phyloP scores from a whole-genome alignment of 2,888 invertebrate species.

The Galerucella pusilla region DNA sequence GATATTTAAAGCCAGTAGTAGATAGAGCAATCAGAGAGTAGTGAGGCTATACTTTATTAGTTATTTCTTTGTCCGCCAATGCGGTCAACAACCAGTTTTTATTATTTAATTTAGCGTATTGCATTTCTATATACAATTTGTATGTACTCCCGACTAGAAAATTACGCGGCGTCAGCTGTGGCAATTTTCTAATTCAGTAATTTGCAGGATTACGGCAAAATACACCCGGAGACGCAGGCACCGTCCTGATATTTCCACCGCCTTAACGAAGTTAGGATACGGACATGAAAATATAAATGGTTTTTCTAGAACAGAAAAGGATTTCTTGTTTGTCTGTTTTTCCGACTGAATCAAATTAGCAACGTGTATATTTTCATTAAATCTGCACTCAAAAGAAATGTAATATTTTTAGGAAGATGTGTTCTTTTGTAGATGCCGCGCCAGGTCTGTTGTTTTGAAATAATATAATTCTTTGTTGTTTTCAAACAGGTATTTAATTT shows the following conservation, averaged over 20 bases:
- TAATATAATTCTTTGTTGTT: neutral
- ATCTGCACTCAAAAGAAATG: conserved; percentile 8
- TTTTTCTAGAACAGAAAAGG: conserved; percentile 22
- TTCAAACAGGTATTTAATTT: neutral
- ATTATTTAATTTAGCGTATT: conserved; percentile 46
- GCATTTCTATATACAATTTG: conserved; percentile 53
- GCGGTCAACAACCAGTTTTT: conserved; percentile 43
- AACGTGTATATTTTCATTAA: conserved; percentile 16
- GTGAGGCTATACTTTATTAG: neutral
- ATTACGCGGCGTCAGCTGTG: conserved; percentile 52
- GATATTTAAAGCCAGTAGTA: too few species aligned
- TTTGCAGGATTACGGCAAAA: conserved; percentile 41
- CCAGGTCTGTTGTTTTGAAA: neutral
- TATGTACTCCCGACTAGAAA: conserved; percentile 49
- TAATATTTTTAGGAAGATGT: conserved; percentile 7
- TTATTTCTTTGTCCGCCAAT: neutral
- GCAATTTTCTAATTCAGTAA: conserved; percentile 53
- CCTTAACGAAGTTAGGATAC: conserved; percentile 28
- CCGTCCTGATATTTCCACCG: conserved; percentile 14
- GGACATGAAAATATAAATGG: conserved; percentile 29
- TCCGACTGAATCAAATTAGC: conserved; percentile 16
- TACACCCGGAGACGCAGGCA: conserved; percentile 19
- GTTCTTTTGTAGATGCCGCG: neutral
- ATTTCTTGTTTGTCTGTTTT: conserved; percentile 23
- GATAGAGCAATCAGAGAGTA: too few species aligned